These are phyloP conservation scores for Trichonephila inaurata DNA, from an alignment of 1,140 invertebrate species.

Conservation along the genomic window DNA sequence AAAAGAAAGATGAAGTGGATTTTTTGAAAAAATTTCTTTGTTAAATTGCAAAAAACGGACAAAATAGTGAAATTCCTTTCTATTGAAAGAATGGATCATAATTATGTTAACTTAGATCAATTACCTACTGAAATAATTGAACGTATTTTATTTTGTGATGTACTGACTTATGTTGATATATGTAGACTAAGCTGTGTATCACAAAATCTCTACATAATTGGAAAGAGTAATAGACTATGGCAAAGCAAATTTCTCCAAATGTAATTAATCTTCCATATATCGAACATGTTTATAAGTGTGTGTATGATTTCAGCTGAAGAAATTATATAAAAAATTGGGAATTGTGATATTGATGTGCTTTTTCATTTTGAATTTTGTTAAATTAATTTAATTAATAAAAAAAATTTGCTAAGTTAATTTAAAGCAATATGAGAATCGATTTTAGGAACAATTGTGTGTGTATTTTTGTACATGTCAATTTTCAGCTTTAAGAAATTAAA, in stretches of 20 bases:
- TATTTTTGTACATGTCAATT: too few relatives aligned
- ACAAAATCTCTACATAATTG: neutral
- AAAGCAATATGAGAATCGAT: too few relatives aligned
- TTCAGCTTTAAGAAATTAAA: too few relatives aligned
- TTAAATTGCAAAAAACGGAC: neutral
- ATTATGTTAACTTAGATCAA: neutral
- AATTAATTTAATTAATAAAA: too few relatives aligned
- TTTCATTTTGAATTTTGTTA: too few relatives aligned
- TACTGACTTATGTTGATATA: conserved; percentile 42
- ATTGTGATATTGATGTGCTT: too few relatives aligned
- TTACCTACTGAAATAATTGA: conserved; percentile 69
- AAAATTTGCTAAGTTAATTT: too few relatives aligned
- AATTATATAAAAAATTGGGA: too few relatives aligned
- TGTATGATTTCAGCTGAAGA: too few relatives aligned
- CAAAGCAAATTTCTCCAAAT: conserved; percentile 40
- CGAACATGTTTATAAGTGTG: neutral
- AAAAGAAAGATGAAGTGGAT: too few relatives aligned
- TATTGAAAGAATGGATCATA: conserved; percentile 22
- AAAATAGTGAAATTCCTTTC: neutral
- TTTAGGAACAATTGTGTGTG: too few relatives aligned
- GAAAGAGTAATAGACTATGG: conserved; percentile 63
- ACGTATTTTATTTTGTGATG: conserved; percentile 39
- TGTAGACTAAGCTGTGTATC: conserved; percentile 49
- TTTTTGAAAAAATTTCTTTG: neutral
- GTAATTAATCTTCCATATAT: neutral